Conservation (phyloP, 35 echinoderm and acorn worm species). For the Strongylocentrotus purpuratus region DNA sequence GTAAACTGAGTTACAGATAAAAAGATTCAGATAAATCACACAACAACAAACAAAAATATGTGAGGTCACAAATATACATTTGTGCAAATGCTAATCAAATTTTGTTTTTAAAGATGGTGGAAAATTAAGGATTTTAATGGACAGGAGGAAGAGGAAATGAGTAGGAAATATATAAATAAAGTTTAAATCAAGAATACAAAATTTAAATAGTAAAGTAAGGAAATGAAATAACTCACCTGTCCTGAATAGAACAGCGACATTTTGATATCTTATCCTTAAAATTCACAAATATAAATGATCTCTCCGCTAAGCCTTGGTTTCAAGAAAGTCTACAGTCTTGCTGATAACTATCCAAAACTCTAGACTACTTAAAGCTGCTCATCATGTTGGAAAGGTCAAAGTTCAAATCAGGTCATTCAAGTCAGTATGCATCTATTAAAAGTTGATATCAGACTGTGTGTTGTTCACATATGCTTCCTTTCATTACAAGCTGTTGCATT, state of each 20-base stretch:
- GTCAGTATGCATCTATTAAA: not conserved
- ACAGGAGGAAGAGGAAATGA: no score
- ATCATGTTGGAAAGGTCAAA: not conserved
- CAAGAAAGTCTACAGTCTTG: conserved; percentile 37
- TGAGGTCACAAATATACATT: no score
- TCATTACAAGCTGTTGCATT: not conserved
- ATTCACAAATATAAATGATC: not conserved
- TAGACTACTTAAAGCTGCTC: not conserved
- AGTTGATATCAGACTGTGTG: not conserved
- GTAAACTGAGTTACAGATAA: no score
- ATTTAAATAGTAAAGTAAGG: not conserved
- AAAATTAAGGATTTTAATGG: no score
- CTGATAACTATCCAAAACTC: conserved; percentile 33
- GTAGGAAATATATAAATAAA: no score
- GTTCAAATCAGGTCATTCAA: conserved; percentile 9
- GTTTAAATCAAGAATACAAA: not conserved
- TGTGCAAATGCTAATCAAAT: no score
- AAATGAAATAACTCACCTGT: conserved; percentile 27
- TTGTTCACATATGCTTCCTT: not conserved
- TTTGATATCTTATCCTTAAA: conserved; percentile 13
- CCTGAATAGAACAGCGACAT: conserved; percentile 48
- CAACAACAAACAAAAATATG: no score
- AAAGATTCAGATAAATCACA: no score
- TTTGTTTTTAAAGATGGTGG: no score
- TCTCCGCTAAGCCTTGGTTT: conserved; percentile 17